phyloP scores from a whole-genome alignment of 2,113 vertebrate species.

The Accipiter cooperii region DNA sequence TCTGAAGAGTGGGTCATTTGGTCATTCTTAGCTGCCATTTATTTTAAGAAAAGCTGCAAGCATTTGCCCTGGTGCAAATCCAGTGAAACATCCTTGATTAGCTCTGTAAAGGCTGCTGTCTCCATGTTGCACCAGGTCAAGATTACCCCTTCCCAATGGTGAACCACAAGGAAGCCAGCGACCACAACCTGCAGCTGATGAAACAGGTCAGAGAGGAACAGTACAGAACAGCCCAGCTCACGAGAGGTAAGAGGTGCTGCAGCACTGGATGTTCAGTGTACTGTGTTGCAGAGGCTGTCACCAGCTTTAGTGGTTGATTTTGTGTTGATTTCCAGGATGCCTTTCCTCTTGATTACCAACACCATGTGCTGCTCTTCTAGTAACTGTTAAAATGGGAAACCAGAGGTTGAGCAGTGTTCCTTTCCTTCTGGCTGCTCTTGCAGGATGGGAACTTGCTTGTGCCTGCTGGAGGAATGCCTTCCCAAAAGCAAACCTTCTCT shows the following conservation, averaged over 20 bases:
- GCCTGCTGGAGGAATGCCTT: neutral
- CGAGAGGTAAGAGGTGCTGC: neutral
- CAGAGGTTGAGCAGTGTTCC: neutral
- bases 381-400: neutral
- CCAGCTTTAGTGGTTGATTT: neutral
- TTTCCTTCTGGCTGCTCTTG: neutral
- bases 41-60: neutral
- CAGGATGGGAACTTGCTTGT: neutral
- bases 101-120: neutral
- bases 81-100: neutral
- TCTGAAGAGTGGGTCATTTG: neutral
- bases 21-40: neutral
- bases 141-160: constrained; percentile 66
- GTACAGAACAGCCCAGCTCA: constrained; percentile 48
- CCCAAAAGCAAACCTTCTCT: neutral
- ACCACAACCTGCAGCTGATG: constrained; percentile 57
- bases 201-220: constrained; percentile 42
- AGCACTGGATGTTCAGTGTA: rapidly evolving
- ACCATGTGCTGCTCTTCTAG: neutral
- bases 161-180: constrained; percentile 55
- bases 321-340: neutral
- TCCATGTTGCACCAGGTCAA: neutral
- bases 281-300: neutral
- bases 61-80: neutral
- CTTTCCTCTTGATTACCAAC: neutral